Evolutionary conservation across 2,113 vertebrate species (phyloP), one percentile per base, ranked within the genome.

Genomic region (Aegypius monachus): DNA sequence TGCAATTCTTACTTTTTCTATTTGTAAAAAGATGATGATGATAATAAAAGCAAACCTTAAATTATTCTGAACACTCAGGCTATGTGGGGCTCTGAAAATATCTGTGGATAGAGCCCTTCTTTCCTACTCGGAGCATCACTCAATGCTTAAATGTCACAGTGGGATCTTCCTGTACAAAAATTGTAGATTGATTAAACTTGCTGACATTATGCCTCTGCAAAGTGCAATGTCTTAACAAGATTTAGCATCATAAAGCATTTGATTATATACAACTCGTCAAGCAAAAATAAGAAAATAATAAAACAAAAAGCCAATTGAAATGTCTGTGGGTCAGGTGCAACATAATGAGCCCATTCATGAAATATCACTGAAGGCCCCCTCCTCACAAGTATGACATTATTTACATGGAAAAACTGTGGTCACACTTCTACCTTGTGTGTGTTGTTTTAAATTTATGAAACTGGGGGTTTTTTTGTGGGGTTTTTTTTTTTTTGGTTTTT

Each of bases 321-420:
- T 88, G 66, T 94, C 95, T 97, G 74, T 90, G 78, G 68, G 91
- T 98, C 97, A 98, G 96, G 95, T 98, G 92, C 92, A 94, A 86
- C 72, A 98, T 97, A 98, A 97, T 96, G 95, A 95, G 52, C 52
- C 92, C 88, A 96, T 98, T 98, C 97, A 98, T 80, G 86, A 93
- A 96, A 78, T 93, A 92, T 91, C 73, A 71, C 61, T 31, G 87
- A 78, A 56, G 93, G 55, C 81, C 70, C 73, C 47, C 95, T 98
- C 89, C 96, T 97, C 87, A 94, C 83, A 96, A 96, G 95, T 92
- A 92, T 96, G 84, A 94, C 94, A 96, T 98, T 98, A 98, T 98
- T 98, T 98, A 97, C 90, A 7, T 97, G 97, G 97, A 95, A 98
- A 97, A 97, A 96, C 62, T 89, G 86, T 56, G 87, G 84, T 96